Base-by-base conservation (phyloP, 2,797 vertebrate genomes). In the Hyperoplus immaculatus region DNA sequence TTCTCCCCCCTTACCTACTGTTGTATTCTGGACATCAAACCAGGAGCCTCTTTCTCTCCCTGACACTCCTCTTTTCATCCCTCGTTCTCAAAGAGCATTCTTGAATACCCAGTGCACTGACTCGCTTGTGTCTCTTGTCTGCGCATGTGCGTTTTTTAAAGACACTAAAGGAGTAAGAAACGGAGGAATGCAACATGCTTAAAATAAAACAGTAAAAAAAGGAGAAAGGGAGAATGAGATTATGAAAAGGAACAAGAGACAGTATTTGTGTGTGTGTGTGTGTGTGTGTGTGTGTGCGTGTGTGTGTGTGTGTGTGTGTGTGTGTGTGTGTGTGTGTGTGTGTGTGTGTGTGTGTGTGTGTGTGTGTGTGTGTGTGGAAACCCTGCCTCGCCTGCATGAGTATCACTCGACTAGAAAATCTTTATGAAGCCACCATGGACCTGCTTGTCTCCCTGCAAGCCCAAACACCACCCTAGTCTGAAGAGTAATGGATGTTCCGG, bases 11-110 rank as follows among this genome's bases (percentile, higher is more conserved):
- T 87, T 78, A 91, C 87, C 88, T 89, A 83, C 84, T 89, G 89
- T 78, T 60, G 42, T 84, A 91, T 90, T 91, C 88, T 85, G 89
- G 92, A 89, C 91, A 89, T 93, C 87, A 92, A 90, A 91, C 81
- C 58, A 58, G 53, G 55, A 82, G 75, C 60, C 42, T 65, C 64
- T 80, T 29, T 81, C 60, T 82, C 58, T 60, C 62, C 50, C 60
- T 0, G 8, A 68, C 69, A 69, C 62, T 71, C 57, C 50, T 77
- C 73, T 78, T 77, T 88, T 90, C 70, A 91, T 90, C 59, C 60
- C 46, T 77, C 70, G 66, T 75, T 86, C 83, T 89, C 85, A 92
- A 93, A 93, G 87, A 92, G 90, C 87, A 91, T 92, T 79, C 65
- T 92, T 92, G 77, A 91, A 91, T 80, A 89, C 71, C 68, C 73